Conservation (phyloP, 2,888 invertebrate species). For the Caenorhabditis uteleia region DNA sequence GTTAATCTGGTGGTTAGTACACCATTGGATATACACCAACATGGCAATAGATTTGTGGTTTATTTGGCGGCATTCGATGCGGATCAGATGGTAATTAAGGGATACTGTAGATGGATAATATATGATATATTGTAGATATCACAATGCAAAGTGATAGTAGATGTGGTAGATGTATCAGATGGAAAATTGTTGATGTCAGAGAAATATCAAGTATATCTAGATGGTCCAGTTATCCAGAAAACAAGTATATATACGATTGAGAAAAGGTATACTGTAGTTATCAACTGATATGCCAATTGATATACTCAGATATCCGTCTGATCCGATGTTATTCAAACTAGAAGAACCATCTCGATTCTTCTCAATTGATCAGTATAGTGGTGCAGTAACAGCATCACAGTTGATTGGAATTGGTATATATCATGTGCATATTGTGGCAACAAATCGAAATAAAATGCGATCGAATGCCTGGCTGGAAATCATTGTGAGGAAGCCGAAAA, state of each 20-base stretch:
- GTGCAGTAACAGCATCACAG: conserved; percentile 14
- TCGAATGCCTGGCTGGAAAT: conserved; percentile 27
- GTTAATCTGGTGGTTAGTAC: conserved; percentile 8
- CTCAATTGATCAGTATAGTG: conserved; percentile 15
- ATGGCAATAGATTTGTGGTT: conserved; percentile 4
- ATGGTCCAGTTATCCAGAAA: too few relatives aligned
- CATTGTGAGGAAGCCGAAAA: conserved; percentile 3
- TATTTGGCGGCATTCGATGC: conserved; percentile 14
- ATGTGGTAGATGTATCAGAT: conserved; percentile 9
- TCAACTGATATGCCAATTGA: too few relatives aligned
- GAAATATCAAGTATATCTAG: background rate
- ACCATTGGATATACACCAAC: conserved; percentile 6
- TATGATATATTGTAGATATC: conserved; percentile 10
- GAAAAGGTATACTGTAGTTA: too few relatives aligned
- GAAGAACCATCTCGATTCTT: conserved; percentile 23
- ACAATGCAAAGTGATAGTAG: conserved; percentile 20
- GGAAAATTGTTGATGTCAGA: background rate
- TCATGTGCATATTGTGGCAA: conserved; percentile 11
- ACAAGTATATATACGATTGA: too few relatives aligned
- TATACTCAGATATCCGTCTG: too few relatives aligned
- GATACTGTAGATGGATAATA: background rate
- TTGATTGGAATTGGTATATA: conserved; percentile 23
- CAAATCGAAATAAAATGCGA: background rate
- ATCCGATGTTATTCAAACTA: conserved; percentile 22
- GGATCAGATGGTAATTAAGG: conserved; percentile 1